Evolutionary conservation across 2,888 invertebrate genomes (phyloP), one percentile per base, ranked within the genome.

Genomic region (Ichneumoninae sp.): DNA sequence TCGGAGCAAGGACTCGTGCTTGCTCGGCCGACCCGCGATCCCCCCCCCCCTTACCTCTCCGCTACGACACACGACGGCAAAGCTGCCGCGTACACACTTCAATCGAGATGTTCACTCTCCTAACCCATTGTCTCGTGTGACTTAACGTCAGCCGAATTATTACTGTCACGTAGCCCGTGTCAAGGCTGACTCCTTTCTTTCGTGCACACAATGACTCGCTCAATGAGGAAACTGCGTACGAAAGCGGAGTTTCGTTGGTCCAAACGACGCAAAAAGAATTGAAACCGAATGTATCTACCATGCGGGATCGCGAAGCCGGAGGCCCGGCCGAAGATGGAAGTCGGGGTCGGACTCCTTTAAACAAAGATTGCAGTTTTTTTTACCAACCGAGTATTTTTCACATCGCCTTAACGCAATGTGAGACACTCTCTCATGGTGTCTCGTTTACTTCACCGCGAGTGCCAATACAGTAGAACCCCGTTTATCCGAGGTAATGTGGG

Each of bases 121-220:
- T 63, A 63, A 63, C 26, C 33, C n/a, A 63, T 63, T 63, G 63
- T 63, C 5, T 30, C 33, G 30, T 33, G 33, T 63, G 26, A 63
- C 63, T 30, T 33, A 63, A 63, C 33, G 8, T 16, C 33, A 63
- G 30, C 63, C 30, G 30, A 63, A 63, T 57, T 57, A 57, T 57
- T 4, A 57, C 22, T 10, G 57, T 26, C 57, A 26, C 57, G 22
- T 57, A 57, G 22, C 16, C 33, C 33, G 63, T 33, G 57, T 63
- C 30, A 33, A 63, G 26, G 16, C 30, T n/a, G 33, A 52, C n/a
- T 63, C 63, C 30, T 63, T 33, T 33, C 16, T 33, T 33, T 33
- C 30, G 6, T 6, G 7, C 19, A 16, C 1, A 26, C 63, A 30
- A 63, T 63, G 63, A 16, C 63, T 63, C 33, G 33, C 33, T 33